phyloP scores from a whole-genome alignment of 2,113 vertebrate species.

The Takifugu flavidus region DNA sequence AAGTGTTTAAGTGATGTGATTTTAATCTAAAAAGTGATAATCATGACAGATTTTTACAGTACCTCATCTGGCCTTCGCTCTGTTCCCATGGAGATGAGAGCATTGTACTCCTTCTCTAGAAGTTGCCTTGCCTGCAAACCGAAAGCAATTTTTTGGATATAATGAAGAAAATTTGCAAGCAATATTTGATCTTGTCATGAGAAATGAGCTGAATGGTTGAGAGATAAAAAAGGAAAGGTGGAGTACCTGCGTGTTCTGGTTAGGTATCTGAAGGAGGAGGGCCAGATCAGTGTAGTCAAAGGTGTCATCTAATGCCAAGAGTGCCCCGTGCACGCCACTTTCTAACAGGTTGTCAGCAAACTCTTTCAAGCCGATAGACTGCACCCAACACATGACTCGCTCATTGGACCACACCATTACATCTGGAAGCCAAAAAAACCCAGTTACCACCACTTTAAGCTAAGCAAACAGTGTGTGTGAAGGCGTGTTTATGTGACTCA shows the following conservation, averaged over 20 bases:
- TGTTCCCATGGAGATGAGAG: slow-evolving; percentile 87
- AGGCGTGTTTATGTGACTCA: slow-evolving; percentile 30
- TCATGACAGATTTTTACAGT: slow-evolving; percentile 9
- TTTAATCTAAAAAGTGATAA: slow-evolving; percentile 9
- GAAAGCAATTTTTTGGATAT: slow-evolving; percentile 8
- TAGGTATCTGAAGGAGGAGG: slow-evolving; percentile 89
- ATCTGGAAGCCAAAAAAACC: slow-evolving; percentile 63
- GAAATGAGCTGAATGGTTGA: not conserved
- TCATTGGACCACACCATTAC: slow-evolving; percentile 96
- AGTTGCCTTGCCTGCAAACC: slow-evolving; percentile 83
- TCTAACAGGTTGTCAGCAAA: slow-evolving; percentile 89
- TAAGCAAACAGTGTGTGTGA: not conserved
- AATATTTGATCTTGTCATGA: slow-evolving; percentile 14
- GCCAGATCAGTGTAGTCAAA: slow-evolving; percentile 91
- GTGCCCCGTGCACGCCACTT: slow-evolving; percentile 88
- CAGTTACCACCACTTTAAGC: not conserved
- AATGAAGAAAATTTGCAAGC: slow-evolving; percentile 22
- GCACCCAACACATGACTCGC: slow-evolving; percentile 92
- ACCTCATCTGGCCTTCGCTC: slow-evolving; percentile 91
- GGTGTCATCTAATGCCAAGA: slow-evolving; percentile 90
- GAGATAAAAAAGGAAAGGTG: not conserved
- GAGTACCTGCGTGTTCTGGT: slow-evolving; percentile 87
- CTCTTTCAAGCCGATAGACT: slow-evolving; percentile 88
- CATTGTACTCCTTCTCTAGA: slow-evolving; percentile 89
- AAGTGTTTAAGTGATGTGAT: too few species aligned